Percentiles rank a stretch among this genome's conserved stretches.
Conservation (phyloP, 2,113 vertebrate genomes). For the Columbina picui region DNA sequence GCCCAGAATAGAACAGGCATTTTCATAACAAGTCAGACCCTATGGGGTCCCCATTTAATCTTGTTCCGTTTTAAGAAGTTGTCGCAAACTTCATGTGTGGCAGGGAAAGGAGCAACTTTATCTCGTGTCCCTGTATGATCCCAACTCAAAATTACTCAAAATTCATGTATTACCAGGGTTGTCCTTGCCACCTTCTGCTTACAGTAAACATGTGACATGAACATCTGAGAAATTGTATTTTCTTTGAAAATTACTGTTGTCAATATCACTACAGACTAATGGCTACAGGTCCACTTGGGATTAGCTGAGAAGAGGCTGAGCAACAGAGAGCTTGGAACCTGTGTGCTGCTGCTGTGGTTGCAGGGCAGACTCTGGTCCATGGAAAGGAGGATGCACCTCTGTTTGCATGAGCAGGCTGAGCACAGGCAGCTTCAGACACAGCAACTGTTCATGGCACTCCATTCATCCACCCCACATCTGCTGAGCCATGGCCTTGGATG, state of each 20-base stretch:
- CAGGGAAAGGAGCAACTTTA: background rate
- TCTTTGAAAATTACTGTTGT: background rate
- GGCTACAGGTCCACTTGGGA: background rate
- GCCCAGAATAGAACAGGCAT: background rate
- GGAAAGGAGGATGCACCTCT: background rate
- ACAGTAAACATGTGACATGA: background rate
- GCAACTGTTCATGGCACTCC: background rate
- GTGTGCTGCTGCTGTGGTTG: background rate
- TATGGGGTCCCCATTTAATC: background rate
- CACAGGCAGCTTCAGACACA: background rate
- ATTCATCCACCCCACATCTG: background rate
- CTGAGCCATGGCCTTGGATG: background rate
- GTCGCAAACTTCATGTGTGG: background rate
- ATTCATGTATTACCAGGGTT: background rate
- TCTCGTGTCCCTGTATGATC: background rate
- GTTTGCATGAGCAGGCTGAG: background rate
- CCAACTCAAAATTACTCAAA: background rate
- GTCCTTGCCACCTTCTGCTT: background rate
- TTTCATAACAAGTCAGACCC: background rate
- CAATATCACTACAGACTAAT: background rate
- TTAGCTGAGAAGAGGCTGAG: background rate
- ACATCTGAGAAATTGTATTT: background rate
- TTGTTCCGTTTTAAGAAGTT: background rate
- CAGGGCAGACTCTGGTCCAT: background rate
- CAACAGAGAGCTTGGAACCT: background rate